phyloP scores from a whole-genome alignment of 2,888 invertebrate genomes.

The Bruchidius siliquastri region DNA sequence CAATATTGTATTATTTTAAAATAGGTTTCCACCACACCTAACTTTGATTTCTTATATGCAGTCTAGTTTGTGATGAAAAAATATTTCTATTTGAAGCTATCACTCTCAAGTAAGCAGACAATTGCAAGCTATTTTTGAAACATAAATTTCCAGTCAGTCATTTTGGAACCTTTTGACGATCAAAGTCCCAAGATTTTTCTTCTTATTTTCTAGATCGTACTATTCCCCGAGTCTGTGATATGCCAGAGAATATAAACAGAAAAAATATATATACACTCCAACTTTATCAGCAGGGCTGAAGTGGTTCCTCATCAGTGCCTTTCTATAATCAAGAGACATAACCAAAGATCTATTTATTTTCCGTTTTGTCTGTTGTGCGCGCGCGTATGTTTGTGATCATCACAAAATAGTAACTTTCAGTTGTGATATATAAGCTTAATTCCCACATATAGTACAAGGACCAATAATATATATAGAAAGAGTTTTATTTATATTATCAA shows the following conservation, averaged over 20 bases:
- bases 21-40: too few species aligned
- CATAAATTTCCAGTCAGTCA: neutral
- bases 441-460: conserved; percentile 24
- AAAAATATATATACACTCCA: conserved; percentile 6
- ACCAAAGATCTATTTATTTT: conserved; percentile 21
- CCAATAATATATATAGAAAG: conserved; percentile 18
- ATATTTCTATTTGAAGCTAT: too few species aligned
- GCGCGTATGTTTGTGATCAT: conserved; percentile 11
- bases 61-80: too few species aligned
- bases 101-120: too few species aligned
- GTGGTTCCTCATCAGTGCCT: conserved; percentile 24
- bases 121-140: too few species aligned
- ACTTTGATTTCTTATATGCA: too few species aligned
- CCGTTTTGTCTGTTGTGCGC: neutral
- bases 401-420: neutral
- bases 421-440: conserved; percentile 23
- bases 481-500: conserved; percentile 22
- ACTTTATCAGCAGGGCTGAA: conserved; percentile 14
- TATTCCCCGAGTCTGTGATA: conserved; percentile 25
- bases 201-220: conserved; percentile 16
- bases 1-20: too few species aligned
- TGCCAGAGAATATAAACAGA: conserved; percentile 10
- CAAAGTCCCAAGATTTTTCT: conserved; percentile 7
- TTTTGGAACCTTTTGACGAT: neutral
- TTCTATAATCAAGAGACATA: conserved; percentile 13